Conservation (phyloP, 2,888 invertebrate genomes). For the Dryococelus australis region DNA sequence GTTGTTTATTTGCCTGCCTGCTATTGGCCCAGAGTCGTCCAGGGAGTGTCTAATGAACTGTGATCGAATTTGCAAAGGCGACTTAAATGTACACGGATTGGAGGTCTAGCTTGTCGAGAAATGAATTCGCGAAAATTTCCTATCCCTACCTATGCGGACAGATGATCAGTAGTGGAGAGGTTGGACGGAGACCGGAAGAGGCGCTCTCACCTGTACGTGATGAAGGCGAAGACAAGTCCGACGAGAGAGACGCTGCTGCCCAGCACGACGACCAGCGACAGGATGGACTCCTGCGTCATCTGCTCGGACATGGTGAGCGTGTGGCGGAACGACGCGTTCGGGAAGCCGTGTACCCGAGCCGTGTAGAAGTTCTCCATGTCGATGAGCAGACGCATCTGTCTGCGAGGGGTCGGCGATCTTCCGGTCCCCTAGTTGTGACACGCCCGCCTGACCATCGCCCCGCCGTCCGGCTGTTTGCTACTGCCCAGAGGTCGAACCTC, state of each 20-base stretch:
- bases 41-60: no score
- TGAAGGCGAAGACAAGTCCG: conserved; percentile 73
- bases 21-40: no score
- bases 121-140: no score
- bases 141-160: no score
- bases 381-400: not conserved
- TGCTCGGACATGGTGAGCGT: conserved; percentile 44
- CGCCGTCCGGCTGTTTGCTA: no score
- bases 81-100: no score
- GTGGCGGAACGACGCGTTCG: conserved; percentile 54
- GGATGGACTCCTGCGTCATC: conserved; percentile 65
- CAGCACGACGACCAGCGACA: conserved; percentile 70
- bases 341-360: conserved; percentile 60
- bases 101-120: no score
- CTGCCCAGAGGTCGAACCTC: no score
- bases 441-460: not conserved
- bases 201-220: conserved; percentile 69
- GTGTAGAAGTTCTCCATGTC: conserved; percentile 63
- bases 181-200: not conserved
- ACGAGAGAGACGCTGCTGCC: conserved; percentile 72
- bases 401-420: not conserved
- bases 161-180: no score
- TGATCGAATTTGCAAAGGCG: no score
- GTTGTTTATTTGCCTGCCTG: no score
- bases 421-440: not conserved